phyloP scores from a whole-genome alignment of 2,797 vertebrate genomes.

The Pelochelys cantorii region DNA sequence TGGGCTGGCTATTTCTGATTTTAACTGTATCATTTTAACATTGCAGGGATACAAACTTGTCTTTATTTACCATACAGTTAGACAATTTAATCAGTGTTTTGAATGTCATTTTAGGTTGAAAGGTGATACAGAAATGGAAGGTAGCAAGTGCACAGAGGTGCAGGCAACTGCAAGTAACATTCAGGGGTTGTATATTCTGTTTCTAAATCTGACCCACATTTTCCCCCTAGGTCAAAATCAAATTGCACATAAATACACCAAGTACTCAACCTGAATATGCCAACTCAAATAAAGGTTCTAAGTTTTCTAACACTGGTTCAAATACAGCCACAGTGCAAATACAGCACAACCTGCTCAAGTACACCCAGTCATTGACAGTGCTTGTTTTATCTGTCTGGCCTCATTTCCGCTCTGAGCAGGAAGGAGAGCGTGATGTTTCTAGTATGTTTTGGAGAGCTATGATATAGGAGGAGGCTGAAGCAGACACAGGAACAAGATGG shows the following conservation, averaged over 20 bases:
- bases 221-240: not conserved
- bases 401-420: not conserved
- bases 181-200: not conserved
- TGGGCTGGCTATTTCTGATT: not conserved
- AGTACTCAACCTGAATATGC: not conserved
- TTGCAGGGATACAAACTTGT: not conserved
- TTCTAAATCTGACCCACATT: not conserved
- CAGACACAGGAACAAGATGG: not conserved
- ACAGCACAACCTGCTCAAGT: not conserved
- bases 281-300: conserved; percentile 3
- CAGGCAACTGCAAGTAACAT: not conserved
- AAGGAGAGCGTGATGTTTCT: not conserved
- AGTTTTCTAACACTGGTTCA: not conserved
- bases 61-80: not conserved
- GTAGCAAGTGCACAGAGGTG: not conserved
- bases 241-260: not conserved
- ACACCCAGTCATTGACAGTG: not conserved
- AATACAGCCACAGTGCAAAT: not conserved
- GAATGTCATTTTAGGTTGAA: not conserved
- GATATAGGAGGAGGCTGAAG: not conserved
- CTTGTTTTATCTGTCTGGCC: not conserved
- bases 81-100: not conserved
- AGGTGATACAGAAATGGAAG: not conserved
- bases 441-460: not conserved
- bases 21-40: not conserved